phyloP scores from a whole-genome alignment of 2,113 vertebrate genomes.

The Hemiscyllium ocellatum region DNA sequence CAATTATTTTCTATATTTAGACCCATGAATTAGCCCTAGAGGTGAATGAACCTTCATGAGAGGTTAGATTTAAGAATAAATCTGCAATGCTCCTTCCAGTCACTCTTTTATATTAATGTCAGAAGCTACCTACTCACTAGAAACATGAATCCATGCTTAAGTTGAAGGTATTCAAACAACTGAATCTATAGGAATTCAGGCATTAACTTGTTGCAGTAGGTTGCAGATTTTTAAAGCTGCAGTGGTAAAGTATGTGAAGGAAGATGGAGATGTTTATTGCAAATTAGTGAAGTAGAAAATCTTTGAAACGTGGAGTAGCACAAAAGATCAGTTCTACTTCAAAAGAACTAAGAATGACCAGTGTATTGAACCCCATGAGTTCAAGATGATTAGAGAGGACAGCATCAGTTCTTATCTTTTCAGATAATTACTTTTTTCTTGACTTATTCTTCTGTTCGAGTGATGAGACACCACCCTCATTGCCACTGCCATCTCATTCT shows the following conservation, averaged over 20 bases:
- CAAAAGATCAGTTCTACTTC: background rate
- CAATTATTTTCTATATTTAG: background rate
- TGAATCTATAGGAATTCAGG: background rate
- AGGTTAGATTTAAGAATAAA: background rate
- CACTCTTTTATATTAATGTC: background rate
- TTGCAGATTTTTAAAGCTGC: background rate
- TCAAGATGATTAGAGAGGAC: background rate
- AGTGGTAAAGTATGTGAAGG: background rate
- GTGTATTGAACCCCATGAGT: background rate
- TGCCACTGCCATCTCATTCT: background rate
- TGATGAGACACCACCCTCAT: background rate
- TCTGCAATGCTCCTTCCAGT: background rate
- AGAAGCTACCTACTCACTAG: background rate
- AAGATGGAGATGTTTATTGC: background rate
- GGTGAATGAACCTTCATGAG: background rate
- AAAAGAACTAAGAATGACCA: background rate
- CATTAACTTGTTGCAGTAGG: background rate
- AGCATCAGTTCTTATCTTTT: background rate
- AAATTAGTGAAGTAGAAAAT: background rate
- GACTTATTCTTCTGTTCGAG: too few relatives aligned
- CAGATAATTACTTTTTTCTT: background rate
- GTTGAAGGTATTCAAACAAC: background rate
- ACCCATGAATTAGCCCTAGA: background rate
- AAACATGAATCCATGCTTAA: background rate
- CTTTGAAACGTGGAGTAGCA: background rate